Evolutionary conservation across 2,888 invertebrate species (phyloP), one percentile per base, ranked within the genome.

Genomic region (Dynastes tityus): DNA sequence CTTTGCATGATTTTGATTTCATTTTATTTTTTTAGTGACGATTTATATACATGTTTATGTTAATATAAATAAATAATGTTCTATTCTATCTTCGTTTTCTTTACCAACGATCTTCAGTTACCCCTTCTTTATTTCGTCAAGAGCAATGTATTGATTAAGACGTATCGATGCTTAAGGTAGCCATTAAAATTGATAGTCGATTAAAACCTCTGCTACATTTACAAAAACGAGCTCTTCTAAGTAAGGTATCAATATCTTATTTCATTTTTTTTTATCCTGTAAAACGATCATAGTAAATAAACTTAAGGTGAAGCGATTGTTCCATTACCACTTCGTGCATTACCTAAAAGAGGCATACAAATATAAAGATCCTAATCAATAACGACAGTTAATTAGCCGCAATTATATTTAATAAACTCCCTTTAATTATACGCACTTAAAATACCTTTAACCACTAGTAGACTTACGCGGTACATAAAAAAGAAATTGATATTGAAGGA

Each of bases 321-420:
- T 5, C 68, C 51, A 68, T 68, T 49, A 68, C 13, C 13, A 29
- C n/a, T 68, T 6, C 27, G 1, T 63, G 13, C 22, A 29, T 13
- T 32, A 29, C 8, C 11, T 29, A 51, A 68, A 49, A 51, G 40
- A 67, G 22, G 53, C 27, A 3, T 29, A 22, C 8, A 73, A 73
- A 73, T 37, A 40, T 16, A 40, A 27, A 58, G 40, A 68, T 68
- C 53, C 3, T 71, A 58, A 71, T 58, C 55, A 55, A 71, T 37
- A 71, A 58, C 9, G 55, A 5, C 37, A 32, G 27, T 32, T 58
- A 74, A 63, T 61, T 74, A 58, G 32, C 73, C 22, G 6, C 49
- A 61, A 74, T 74, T 74, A 74, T 61, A 63, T 74, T 61, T 61
- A 74, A 74, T 74, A 74, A 74, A 61, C 37, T 22, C 61, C 1